A percentile compares a stretch with the other conserved stretches of the same genome.
phyloP scores from a whole-genome alignment of 2,797 vertebrate genomes.

The Galaxias olidus region DNA sequence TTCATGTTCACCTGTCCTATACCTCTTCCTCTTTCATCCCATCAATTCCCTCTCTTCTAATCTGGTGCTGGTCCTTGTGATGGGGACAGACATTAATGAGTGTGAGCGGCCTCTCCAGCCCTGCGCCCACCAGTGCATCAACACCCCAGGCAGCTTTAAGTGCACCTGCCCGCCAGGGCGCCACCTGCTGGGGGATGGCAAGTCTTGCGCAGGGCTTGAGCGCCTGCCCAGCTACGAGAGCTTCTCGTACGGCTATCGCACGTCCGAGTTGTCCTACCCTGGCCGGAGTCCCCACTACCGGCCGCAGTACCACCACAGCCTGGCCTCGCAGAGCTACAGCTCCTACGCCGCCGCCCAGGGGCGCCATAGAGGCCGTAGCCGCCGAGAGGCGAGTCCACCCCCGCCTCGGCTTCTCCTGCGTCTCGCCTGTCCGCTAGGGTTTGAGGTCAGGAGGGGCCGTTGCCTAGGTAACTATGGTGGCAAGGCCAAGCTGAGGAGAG shows the following conservation, averaged over 20 bases:
- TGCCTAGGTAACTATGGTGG: slow-evolving; percentile 94
- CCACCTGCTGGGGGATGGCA: slow-evolving; percentile 92
- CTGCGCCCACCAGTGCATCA: slow-evolving; percentile 92
- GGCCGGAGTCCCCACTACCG: slow-evolving; percentile 79
- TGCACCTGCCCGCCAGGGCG: slow-evolving; percentile 92
- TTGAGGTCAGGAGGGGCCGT: slow-evolving; percentile 79
- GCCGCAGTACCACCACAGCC: slow-evolving; percentile 87
- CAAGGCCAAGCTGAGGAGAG: slow-evolving; percentile 44
- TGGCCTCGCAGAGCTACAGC: slow-evolving; percentile 90
- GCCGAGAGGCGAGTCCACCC: slow-evolving; percentile 63
- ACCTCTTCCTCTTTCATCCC: slow-evolving; percentile 36
- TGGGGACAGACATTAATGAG: slow-evolving; percentile 96
- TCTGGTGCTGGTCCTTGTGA: slow-evolving; percentile 71
- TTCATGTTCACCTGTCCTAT: too few relatives aligned
- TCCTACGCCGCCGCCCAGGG: slow-evolving; percentile 71
- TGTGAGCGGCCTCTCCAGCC: slow-evolving; percentile 89
- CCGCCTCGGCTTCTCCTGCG: slow-evolving; percentile 23
- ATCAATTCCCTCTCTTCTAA: slow-evolving; percentile 24
- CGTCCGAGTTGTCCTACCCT: slow-evolving; percentile 73
- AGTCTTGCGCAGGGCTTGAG: slow-evolving; percentile 66
- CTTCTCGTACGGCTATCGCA: background rate
- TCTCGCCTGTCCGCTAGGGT: slow-evolving; percentile 83
- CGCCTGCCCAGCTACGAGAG: background rate
- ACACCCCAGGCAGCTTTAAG: slow-evolving; percentile 94
- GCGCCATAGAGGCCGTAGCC: slow-evolving; percentile 67